Base-by-base conservation (phyloP, 2,888 invertebrate genomes). In the Baronia brevicornis region DNA sequence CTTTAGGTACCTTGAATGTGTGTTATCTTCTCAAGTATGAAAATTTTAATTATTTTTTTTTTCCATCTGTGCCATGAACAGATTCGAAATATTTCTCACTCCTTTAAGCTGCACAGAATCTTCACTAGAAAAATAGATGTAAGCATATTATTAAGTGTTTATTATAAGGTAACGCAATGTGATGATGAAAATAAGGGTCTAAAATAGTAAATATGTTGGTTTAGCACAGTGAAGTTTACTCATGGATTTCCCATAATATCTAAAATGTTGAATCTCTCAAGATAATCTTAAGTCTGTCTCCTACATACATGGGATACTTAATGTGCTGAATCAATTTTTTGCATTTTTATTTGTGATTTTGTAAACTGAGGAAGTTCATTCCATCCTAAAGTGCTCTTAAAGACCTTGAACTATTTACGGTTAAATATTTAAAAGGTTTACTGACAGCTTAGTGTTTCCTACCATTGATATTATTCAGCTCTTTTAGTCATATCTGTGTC, bases 311-410 rank as follows among this genome's bases (percentile, higher is more conserved):
- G 21, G 9, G 11, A 25, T 33, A 36, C 54, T 61, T 49, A 39
- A 54, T 51, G 56, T 68, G 69, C 62, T 57, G 53, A 64, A 64
- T 54, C 63, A 59, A 54, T 45, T 46, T 54, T 48, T 66, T 55
- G 59, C 56, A 61, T 66, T 60, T 57, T 53, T 58, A 62, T 63
- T 50, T 46, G 51, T 62, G 53, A 51, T 55, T 68, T 65, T 58
- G 58, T 67, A 66, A 71, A 69, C 69, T 69, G 68, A 63, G 56
- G 51, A 68, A 73, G 68, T 59, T 78, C 72, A 82, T 75, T 80
- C 82, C 82, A 80, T 82, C 82, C 82, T 73, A 55, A 82, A 82
- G 82, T 82, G 82, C 82, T 82, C 82, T 82, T 82, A 36, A 14
- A 79, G 70, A 66, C 67, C 72, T n/a, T 69, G 64, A 73, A 66